Conservation (phyloP, 2,888 invertebrate genomes). For the Drosophila meridionalis region DNA sequence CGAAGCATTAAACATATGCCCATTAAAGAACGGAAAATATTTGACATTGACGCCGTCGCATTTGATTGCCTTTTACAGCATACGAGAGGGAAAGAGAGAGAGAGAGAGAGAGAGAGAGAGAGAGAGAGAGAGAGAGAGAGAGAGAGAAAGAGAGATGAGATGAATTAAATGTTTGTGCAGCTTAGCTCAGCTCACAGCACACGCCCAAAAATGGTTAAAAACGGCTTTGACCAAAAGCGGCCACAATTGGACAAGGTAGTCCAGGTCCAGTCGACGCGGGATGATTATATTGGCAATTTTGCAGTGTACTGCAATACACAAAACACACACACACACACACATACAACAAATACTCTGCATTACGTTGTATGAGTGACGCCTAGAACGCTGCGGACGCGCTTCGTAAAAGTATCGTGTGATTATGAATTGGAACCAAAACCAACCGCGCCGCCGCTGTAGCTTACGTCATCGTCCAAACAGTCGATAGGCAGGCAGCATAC, state of each 20-base stretch:
- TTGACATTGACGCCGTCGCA: conserved; percentile 63
- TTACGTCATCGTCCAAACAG: conserved; percentile 75
- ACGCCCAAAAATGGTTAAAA: conserved; percentile 78
- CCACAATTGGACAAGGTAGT: conserved; percentile 74
- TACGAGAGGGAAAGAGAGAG: not conserved
- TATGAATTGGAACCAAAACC: conserved; percentile 75
- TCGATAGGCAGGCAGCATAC: conserved; percentile 59
- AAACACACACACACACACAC: conserved; percentile 2
- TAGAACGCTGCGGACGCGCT: conserved; percentile 61
- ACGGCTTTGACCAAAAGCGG: conserved; percentile 66
- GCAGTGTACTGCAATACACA: conserved; percentile 33
- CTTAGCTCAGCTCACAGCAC: conserved; percentile 44
- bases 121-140: not conserved
- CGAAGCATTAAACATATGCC: conserved; percentile 40
- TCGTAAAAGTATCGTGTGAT: conserved; percentile 75
- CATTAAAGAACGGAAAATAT: conserved; percentile 73
- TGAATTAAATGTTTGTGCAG: conserved; percentile 55
- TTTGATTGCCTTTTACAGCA: conserved; percentile 61
- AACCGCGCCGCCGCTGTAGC: conserved; percentile 50
- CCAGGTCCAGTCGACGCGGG: conserved; percentile 43
- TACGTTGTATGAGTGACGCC: conserved; percentile 34
- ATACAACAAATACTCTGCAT: not conserved
- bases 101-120: conserved; percentile 6
- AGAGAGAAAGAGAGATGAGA: conserved; percentile 3
- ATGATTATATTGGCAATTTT: conserved; percentile 48